Conservation (phyloP, 2,797 vertebrate genomes). For the Siniperca undulata region DNA sequence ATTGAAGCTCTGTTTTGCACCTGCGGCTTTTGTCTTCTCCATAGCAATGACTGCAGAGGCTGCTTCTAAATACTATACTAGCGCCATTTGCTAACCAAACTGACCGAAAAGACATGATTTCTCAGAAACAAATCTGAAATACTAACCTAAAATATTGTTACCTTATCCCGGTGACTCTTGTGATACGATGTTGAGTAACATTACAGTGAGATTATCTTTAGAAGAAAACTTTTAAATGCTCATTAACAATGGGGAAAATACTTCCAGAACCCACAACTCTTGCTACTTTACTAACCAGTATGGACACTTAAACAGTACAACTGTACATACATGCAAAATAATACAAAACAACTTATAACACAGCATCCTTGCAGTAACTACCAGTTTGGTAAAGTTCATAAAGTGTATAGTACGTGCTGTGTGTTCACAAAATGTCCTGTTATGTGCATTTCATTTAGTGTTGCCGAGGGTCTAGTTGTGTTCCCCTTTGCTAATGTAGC, state of each 20-base stretch:
- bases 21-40: background rate
- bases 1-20: background rate
- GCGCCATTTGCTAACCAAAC: background rate
- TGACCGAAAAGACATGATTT: background rate
- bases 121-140: background rate
- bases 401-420: background rate
- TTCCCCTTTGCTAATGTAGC: background rate
- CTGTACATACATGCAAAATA: background rate
- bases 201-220: background rate
- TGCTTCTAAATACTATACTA: background rate
- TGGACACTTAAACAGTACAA: background rate
- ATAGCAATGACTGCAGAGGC: background rate
- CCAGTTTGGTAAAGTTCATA: slow-evolving; percentile 22
- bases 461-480: background rate
- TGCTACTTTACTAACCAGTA: background rate
- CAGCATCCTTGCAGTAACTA: slow-evolving; percentile 10
- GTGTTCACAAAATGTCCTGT: background rate
- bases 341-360: background rate
- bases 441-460: background rate
- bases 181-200: background rate
- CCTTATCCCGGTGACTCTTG: background rate
- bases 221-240: background rate
- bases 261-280: background rate
- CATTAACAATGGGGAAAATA: background rate
- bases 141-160: background rate